These are phyloP conservation scores for Fundulus diaphanus DNA, from an alignment of 2,797 vertebrate species.

Conservation along the genomic window DNA sequence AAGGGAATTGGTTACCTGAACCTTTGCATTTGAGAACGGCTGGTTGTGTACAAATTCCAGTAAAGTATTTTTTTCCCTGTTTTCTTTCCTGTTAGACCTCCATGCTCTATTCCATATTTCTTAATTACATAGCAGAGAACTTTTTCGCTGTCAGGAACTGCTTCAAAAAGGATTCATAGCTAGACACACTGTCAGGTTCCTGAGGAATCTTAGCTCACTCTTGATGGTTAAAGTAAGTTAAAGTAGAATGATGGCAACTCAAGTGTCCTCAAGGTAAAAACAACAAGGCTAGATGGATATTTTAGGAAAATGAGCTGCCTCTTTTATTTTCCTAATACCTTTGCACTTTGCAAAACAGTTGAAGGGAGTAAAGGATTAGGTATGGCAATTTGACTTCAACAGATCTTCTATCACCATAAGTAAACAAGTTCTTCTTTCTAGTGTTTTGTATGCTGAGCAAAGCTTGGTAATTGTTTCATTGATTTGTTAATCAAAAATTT, in stretches of 20 bases:
- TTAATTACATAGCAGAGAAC: background rate
- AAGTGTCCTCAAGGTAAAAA: too few species aligned
- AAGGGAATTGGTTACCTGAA: background rate
- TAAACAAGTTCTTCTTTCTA: conserved; percentile 4
- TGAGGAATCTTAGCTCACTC: background rate
- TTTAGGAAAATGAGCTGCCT: too few species aligned
- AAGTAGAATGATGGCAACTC: too few species aligned
- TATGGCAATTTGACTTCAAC: conserved; percentile 27
- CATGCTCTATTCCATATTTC: background rate
- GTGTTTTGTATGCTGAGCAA: background rate
- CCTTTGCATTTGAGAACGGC: background rate
- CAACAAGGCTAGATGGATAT: too few species aligned
- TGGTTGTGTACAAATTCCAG: background rate
- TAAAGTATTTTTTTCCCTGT: background rate
- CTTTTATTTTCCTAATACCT: background rate
- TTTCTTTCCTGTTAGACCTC: background rate
- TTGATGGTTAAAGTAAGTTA: background rate
- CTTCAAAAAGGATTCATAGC: too few species aligned
- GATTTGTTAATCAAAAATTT: conserved; percentile 17
- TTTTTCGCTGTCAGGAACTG: background rate
- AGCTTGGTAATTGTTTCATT: conserved; percentile 19
- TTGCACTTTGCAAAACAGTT: conserved; percentile 18
- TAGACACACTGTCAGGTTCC: too few species aligned
- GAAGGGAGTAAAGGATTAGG: conserved; percentile 7
- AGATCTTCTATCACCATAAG: conserved; percentile 8